Evolutionary conservation across 2,888 invertebrate genomes (phyloP), one percentile per base, ranked within the genome.

Genomic region (Aromia moschata): DNA sequence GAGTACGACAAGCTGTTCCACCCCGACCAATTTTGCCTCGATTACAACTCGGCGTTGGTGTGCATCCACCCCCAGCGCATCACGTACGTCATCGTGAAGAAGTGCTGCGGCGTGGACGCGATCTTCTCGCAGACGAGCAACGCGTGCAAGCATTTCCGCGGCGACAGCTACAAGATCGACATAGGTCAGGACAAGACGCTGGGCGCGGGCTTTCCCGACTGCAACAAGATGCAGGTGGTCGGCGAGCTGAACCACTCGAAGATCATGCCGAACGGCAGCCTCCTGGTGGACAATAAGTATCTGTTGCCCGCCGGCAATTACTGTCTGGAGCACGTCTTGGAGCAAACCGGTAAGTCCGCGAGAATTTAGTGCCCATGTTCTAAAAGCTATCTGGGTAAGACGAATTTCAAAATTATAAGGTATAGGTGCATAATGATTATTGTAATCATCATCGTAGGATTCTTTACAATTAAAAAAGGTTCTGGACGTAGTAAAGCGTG

Each of bases 71-170:
- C 77, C n/a, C 59, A 68, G 55, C 38, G 53, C 20, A 57, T 70
- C 9, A 64, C 75, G 31, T 72, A 70, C 74, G 72, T 81, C 72
- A 65, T 76, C 65, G 75, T 85, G 33, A 82, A 84, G 73, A 90
- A 91, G 79, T 93, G 93, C 74, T 93, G 93, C 77, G 88, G 88
- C 1, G 82, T 83, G 47, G 83, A 84, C 45, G 86, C 85, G 5
- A 84, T 84, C 47, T 91, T 86, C 71, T 86, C 84, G 76, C 86
- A 84, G 75, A 81, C 71, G 56, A 83, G 79, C 73, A 82, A 74
- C 76, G 84, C 82, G 65, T 87, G 83, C 77, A 79, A 76, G 68
- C 73, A 65, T 60, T 68, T 74, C 67, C 69, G 81, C 75, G 70
- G 76, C 65, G 45, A 72, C 2, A 58, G 68, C 45, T 77, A 76